These are phyloP conservation scores for Phenacoccus solenopsis DNA, from an alignment of 1,140 invertebrate species.

Conservation along the genomic window DNA sequence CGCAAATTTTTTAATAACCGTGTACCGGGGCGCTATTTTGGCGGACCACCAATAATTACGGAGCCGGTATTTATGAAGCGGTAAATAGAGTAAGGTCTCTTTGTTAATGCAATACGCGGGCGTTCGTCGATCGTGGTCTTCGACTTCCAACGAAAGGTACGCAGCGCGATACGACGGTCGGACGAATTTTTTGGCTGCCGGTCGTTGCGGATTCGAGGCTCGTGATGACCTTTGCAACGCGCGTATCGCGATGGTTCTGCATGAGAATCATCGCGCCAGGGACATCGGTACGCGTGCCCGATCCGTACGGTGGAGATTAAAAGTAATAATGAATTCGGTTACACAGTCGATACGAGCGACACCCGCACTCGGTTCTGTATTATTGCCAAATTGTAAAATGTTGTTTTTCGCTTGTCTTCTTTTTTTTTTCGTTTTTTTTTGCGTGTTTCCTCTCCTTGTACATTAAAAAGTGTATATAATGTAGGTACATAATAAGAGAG, in stretches of 20 bases:
- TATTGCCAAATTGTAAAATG: constrained; percentile 14
- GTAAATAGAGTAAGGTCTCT: not conserved
- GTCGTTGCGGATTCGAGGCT: not conserved
- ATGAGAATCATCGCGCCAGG: not conserved
- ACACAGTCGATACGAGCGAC: not conserved
- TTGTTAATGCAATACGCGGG: too few species aligned
- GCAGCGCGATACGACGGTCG: not conserved
- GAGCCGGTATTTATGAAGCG: not conserved
- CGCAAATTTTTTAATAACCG: not conserved
- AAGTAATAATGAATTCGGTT: constrained; percentile 9
- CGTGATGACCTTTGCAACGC: not conserved
- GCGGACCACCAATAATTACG: not conserved
- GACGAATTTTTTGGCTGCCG: not conserved
- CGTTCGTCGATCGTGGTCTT: too few species aligned
- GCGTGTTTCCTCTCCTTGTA: too few species aligned
- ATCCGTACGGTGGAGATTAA: constrained; percentile 2
- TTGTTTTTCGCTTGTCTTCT: not conserved
- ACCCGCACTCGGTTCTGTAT: not conserved
- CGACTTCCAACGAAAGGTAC: too few species aligned
- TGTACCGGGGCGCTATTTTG: not conserved
- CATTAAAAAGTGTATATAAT: not conserved
- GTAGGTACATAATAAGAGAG: not conserved
- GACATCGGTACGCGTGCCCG: not conserved
- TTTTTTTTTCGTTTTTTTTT: not conserved
- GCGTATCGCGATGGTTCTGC: not conserved